Evolutionary conservation across 2,888 invertebrate genomes (phyloP).

Genomic region (Sminthurides aquaticus): DNA sequence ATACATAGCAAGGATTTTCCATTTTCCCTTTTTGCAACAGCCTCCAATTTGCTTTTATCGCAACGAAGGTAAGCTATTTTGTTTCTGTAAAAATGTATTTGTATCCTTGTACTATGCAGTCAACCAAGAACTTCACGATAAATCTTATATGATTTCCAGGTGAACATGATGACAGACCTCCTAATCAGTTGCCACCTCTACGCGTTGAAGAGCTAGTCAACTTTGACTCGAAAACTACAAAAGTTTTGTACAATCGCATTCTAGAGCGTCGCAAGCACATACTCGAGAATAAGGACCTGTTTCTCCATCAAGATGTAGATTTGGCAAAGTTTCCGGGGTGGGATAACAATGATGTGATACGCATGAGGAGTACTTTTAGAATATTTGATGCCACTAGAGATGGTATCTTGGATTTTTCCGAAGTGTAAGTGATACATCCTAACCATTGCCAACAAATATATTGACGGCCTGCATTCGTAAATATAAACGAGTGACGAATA

Average conservation of each 20-base stretch:
- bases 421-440: slow-evolving; percentile 5
- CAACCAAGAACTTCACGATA: too few relatives aligned
- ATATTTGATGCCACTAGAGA: slow-evolving; percentile 17
- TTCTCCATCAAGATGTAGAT: slow-evolving; percentile 7
- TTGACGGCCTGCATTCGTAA: too few relatives aligned
- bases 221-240: slow-evolving; percentile 14
- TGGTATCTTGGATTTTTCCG: slow-evolving; percentile 14
- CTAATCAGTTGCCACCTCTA: too few relatives aligned
- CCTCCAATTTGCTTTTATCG: background rate
- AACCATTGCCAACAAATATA: background rate
- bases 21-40: background rate
- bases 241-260: slow-evolving; percentile 6
- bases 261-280: slow-evolving; percentile 13
- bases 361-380: slow-evolving; percentile 7
- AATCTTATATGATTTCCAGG: background rate
- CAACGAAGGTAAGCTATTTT: background rate
- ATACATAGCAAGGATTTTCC: background rate
- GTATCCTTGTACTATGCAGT: background rate
- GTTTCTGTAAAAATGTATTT: background rate
- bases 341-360: background rate
- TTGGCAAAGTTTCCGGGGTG: slow-evolving; percentile 10
- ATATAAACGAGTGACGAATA: too few relatives aligned
- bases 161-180: background rate
- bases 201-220: slow-evolving; percentile 19
- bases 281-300: slow-evolving; percentile 2